Evolutionary conservation across 35 echinoderm and acorn worm genomes (phyloP).

Genomic region (Apostichopus californicus): DNA sequence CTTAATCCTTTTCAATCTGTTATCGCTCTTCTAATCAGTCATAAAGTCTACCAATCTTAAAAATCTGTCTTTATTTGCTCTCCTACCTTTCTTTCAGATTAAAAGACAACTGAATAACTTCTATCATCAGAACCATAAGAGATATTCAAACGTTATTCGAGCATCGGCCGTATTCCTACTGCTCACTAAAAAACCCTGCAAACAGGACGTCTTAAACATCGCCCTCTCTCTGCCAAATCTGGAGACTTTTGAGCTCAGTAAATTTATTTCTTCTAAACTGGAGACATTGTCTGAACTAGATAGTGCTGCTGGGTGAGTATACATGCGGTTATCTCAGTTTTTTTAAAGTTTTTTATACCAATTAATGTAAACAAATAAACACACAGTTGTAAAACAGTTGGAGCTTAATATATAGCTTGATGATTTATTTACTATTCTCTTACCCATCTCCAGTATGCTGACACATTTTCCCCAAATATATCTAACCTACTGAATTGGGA

Average conservation of each 20-base stretch:
- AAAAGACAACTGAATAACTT: slow-evolving; percentile 72
- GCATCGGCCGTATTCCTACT: slow-evolving; percentile 63
- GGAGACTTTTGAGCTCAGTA: slow-evolving; percentile 67
- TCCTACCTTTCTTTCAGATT: slow-evolving; percentile 49
- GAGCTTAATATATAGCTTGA: too few relatives aligned
- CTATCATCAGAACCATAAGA: slow-evolving; percentile 75
- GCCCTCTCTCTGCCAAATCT: slow-evolving; percentile 62
- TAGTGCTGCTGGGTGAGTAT: slow-evolving; percentile 65
- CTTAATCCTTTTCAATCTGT: too few relatives aligned
- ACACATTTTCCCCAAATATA: too few relatives aligned
- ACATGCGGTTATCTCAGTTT: neutral
- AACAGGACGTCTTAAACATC: slow-evolving; percentile 79
- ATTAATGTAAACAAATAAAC: neutral
- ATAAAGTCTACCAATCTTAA: too few relatives aligned
- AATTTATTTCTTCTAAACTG: slow-evolving; percentile 79
- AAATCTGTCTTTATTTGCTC: neutral
- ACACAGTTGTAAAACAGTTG: neutral
- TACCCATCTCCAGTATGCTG: too few relatives aligned
- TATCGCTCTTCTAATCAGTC: too few relatives aligned
- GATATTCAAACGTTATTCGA: slow-evolving; percentile 75
- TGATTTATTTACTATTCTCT: too few relatives aligned
- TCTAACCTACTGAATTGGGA: too few relatives aligned
- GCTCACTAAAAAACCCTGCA: slow-evolving; percentile 77
- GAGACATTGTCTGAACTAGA: slow-evolving; percentile 57
- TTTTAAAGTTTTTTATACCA: neutral